These are phyloP conservation scores for Speoplatyrhinus poulsoni DNA, from an alignment of 2,113 vertebrate species.

Conservation along the genomic window DNA sequence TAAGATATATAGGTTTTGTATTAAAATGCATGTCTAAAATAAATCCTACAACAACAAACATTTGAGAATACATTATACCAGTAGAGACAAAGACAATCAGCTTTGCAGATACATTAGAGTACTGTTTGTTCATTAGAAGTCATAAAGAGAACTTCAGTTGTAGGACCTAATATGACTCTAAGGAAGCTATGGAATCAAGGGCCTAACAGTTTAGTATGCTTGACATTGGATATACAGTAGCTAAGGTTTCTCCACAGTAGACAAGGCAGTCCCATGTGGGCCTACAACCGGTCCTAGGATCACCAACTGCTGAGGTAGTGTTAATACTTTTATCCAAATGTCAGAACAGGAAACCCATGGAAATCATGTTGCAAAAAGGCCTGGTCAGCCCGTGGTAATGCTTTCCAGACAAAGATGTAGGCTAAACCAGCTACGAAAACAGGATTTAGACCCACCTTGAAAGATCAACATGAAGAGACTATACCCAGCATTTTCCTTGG, in stretches of 20 bases:
- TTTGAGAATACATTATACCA: too few relatives aligned
- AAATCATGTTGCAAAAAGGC: slow-evolving; percentile 45
- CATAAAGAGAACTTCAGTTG: too few relatives aligned
- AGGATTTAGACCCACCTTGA: slow-evolving; percentile 40
- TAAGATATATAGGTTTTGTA: too few relatives aligned
- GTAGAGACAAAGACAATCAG: too few relatives aligned
- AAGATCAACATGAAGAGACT: slow-evolving; percentile 43
- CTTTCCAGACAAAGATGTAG: slow-evolving; percentile 41
- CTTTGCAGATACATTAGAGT: too few relatives aligned
- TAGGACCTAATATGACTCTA: too few relatives aligned
- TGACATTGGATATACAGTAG: not conserved
- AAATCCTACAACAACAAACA: too few relatives aligned
- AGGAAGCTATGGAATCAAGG: too few relatives aligned
- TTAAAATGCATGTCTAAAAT: too few relatives aligned
- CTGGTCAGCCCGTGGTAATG: slow-evolving; percentile 38
- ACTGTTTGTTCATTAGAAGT: too few relatives aligned
- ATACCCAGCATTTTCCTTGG: slow-evolving; percentile 22
- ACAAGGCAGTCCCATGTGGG: not conserved
- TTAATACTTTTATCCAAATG: slow-evolving; percentile 31
- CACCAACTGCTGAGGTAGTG: slow-evolving; percentile 54
- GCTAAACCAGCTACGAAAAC: slow-evolving; percentile 67
- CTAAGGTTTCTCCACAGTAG: too few relatives aligned
- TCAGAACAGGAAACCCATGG: slow-evolving; percentile 50
- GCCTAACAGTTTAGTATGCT: too few relatives aligned
- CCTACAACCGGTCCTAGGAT: slow-evolving; percentile 39